Conservation (phyloP, 2,797 vertebrate genomes). For the Lindbergichthys nudifrons region DNA sequence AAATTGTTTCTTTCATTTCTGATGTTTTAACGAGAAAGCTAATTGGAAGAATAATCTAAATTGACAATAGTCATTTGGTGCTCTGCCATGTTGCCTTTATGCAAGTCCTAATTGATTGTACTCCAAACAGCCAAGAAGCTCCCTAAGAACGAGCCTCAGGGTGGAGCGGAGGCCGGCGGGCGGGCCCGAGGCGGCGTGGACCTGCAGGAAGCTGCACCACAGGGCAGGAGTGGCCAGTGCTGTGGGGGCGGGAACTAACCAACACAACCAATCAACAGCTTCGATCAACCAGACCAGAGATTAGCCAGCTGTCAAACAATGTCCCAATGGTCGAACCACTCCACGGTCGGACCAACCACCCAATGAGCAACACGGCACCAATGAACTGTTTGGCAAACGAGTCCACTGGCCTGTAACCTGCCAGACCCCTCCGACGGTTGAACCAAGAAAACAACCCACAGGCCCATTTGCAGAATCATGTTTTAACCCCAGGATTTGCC, state of each 20-base stretch:
- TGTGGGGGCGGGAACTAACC: conserved; percentile 86
- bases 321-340: conserved; percentile 66
- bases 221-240: conserved; percentile 92
- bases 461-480: conserved; percentile 55
- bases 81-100: not conserved
- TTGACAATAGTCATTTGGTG: not conserved
- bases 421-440: conserved; percentile 58
- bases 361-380: conserved; percentile 55
- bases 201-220: conserved; percentile 93
- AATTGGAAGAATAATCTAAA: no score
- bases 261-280: conserved; percentile 75
- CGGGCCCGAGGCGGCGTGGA: conserved; percentile 91
- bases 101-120: not conserved
- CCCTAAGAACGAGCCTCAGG: conserved; percentile 96
- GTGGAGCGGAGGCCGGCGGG: conserved; percentile 82
- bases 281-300: conserved; percentile 78
- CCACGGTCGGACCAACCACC: conserved; percentile 56
- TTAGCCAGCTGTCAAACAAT: conserved; percentile 78
- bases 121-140: conserved; percentile 93
- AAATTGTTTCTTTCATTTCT: no score
- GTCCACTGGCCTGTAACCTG: conserved; percentile 68
- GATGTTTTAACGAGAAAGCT: no score
- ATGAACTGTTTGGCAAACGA: conserved; percentile 72
- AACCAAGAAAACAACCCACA: conserved; percentile 63
- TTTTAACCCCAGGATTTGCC: conserved; percentile 65